Base-by-base conservation (phyloP, 1,140 invertebrate genomes). In the Drosophila tropicalis region DNA sequence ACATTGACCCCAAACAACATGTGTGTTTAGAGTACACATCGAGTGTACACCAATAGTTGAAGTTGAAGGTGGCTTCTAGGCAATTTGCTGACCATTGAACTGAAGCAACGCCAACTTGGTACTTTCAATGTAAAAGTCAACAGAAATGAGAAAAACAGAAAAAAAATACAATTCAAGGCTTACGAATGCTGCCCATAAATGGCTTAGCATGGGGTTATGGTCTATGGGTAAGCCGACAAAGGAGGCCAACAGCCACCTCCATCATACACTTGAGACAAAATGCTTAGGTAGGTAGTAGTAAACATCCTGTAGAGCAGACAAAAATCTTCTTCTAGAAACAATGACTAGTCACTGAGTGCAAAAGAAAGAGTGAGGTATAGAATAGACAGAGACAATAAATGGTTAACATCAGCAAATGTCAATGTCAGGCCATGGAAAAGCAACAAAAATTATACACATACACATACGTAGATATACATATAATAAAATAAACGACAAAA, bases 361-460 rank as follows among this genome's bases (percentile, higher is more conserved):
- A 51, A 19, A 4, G 10, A 51, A 9, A 51, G 9, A 10, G 15
- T 54, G 29, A 54, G 32, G 6, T 0, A 17, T 47, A 40, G 36
- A 40, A 54, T 9, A 25, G 13, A 76, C 47, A 57, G 57, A 63
- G 22, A 62, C 47, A 55, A 67, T 32, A 69, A 67, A 70, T 56
- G 65, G 62, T 67, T 54, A 72, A 69, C 76, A 79, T 68, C 70
- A 81, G 87, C 80, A 90, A 90, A 90, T 90, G 78, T 89, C 87
- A 90, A 90, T 90, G 87, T 84, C 87, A 81, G 70, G 47, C 51
- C 72, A 81, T 70, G 72, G 78, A 78, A 67, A 79, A 83, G 72
- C 67, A 56, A 57, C 70, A 77, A 81, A 70, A 47, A 55, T 55
- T 51, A n/a, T 51, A 51, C 22, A 51, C 22, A 22, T 9, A 12